A percentile compares a stretch with the other conserved stretches of the same genome.
These are phyloP conservation scores for Chironomus striatipennis DNA, from an alignment of 1,140 invertebrate species.

Conservation along the genomic window DNA sequence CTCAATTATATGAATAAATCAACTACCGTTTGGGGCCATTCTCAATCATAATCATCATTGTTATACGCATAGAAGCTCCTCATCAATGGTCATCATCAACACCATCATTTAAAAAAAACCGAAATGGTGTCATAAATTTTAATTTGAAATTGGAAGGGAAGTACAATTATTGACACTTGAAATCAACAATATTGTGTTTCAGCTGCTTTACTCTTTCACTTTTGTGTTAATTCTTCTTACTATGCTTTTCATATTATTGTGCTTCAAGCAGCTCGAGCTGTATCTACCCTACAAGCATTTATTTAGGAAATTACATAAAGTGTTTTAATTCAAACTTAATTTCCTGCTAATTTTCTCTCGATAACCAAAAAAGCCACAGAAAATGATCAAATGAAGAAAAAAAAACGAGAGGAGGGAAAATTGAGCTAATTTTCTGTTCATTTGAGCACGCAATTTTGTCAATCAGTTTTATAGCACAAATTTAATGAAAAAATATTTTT, in stretches of 20 bases:
- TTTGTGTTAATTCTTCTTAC: neutral
- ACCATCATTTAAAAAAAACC: neutral
- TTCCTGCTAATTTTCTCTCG: slow-evolving; percentile 10
- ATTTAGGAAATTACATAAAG: slow-evolving; percentile 21
- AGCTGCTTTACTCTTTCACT: neutral
- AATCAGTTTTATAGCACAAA: slow-evolving; percentile 10
- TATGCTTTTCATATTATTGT: neutral
- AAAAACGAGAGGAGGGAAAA: neutral
- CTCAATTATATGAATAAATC: neutral
- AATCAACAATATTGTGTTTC: neutral
- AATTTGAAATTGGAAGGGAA: neutral
- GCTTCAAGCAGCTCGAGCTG: neutral
- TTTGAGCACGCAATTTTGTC: slow-evolving; percentile 22
- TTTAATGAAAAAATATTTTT: neutral
- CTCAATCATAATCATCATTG: neutral
- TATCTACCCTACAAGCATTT: neutral
- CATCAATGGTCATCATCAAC: neutral
- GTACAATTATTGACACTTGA: slow-evolving; percentile 17
- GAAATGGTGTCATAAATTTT: slow-evolving; percentile 5
- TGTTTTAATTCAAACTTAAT: slow-evolving; percentile 23
- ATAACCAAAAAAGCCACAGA: slow-evolving; percentile 17
- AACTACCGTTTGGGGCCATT: neutral
- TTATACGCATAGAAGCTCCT: neutral
- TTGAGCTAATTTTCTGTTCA: slow-evolving; percentile 9
- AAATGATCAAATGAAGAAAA: neutral